Percentiles rank a stretch among this genome's conserved stretches.
Conservation (phyloP, 1,140 invertebrate genomes). For the Euwallacea similis region DNA sequence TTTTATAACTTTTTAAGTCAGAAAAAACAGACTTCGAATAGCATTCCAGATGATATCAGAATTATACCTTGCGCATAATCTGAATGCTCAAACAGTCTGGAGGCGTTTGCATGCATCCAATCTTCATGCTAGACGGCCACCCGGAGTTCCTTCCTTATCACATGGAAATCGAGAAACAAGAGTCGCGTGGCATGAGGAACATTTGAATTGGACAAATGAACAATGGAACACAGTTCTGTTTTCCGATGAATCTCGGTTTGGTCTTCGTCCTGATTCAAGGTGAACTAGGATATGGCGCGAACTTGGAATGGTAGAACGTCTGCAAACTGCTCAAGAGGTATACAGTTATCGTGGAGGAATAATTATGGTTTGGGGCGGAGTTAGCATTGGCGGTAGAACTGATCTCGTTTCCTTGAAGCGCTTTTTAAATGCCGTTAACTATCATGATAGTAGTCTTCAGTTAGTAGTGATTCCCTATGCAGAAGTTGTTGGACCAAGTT, state of each 20-base stretch:
- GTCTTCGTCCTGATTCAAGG: not conserved
- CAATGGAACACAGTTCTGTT: too few relatives aligned
- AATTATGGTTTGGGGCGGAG: too few relatives aligned
- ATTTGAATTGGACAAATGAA: not conserved
- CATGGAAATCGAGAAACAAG: conserved; percentile 1
- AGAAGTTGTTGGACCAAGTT: not conserved
- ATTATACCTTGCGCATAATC: not conserved
- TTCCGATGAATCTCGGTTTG: too few relatives aligned
- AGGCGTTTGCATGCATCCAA: too few relatives aligned
- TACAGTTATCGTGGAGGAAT: too few relatives aligned
- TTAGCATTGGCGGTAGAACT: not conserved
- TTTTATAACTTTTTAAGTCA: not conserved
- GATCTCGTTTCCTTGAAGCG: not conserved
- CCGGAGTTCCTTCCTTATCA: not conserved
- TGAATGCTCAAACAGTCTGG: not conserved
- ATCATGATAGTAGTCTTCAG: not conserved
- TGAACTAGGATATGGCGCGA: not conserved
- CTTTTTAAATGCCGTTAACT: not conserved
- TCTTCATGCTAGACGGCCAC: not conserved
- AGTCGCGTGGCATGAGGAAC: not conserved
- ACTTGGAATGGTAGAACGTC: not conserved
- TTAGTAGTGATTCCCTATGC: not conserved
- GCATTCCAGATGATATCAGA: not conserved
- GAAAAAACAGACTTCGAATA: not conserved
- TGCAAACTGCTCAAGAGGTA: too few relatives aligned